These are phyloP conservation scores for Phymorhynchus buccinoides DNA, from an alignment of 1,140 invertebrate species.

Conservation along the genomic window DNA sequence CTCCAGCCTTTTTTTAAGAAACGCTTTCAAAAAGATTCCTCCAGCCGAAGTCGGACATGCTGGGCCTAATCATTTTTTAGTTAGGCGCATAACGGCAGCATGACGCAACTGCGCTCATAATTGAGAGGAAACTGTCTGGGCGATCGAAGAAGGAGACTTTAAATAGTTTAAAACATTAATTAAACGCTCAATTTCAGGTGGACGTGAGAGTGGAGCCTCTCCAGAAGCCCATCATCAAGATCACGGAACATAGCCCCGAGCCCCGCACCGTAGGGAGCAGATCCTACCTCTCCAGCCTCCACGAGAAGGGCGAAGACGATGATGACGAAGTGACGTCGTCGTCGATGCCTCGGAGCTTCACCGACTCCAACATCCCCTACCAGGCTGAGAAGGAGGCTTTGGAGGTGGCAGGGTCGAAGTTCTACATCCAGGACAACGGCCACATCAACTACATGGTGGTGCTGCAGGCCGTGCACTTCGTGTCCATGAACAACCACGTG, in stretches of 20 bases:
- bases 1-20: too few species aligned
- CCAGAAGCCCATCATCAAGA: constrained; percentile 92
- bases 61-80: too few species aligned
- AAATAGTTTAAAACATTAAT: too few species aligned
- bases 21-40: too few species aligned
- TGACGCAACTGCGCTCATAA: too few species aligned
- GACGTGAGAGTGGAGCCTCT: constrained; percentile 43
- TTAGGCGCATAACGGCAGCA: too few species aligned
- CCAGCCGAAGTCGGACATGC: too few species aligned
- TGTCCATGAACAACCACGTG: constrained; percentile 85
- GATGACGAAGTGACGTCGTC: constrained; percentile 22
- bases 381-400: constrained; percentile 79
- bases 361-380: constrained; percentile 95
- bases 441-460: constrained; percentile 93
- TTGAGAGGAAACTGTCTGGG: too few species aligned
- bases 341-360: constrained; percentile 82
- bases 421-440: constrained; percentile 95
- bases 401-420: constrained; percentile 83
- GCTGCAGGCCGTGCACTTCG: constrained; percentile 87
- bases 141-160: too few species aligned
- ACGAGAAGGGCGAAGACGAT: constrained; percentile 38
- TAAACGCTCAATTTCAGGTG: too few species aligned
- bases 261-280: not conserved
- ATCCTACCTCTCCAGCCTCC: constrained; percentile 28
- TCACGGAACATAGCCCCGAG: constrained; percentile 86